These are phyloP conservation scores for Cynopterus sphinx DNA, from an alignment of 2,797 vertebrate genomes.

Conservation along the genomic window DNA sequence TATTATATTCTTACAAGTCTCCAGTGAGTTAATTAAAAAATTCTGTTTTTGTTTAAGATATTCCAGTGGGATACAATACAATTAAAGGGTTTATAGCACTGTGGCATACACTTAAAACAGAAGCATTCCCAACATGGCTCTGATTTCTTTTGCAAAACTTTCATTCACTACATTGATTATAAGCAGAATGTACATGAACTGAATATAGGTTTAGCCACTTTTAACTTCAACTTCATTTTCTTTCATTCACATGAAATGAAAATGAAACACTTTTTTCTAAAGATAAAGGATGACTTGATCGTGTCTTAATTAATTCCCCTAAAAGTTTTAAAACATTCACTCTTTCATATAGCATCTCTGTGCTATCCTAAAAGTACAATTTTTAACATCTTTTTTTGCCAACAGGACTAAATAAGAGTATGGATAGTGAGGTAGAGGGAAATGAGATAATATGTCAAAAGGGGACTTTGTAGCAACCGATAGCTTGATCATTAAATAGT, in stretches of 20 bases:
- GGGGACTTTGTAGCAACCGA: neutral
- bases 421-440: neutral
- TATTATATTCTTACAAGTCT: conserved; percentile 55
- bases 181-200: neutral
- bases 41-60: conserved; percentile 66
- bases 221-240: neutral
- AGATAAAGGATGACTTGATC: conserved; percentile 25
- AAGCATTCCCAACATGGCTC: neutral
- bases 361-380: neutral
- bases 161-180: neutral
- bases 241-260: conserved; percentile 40
- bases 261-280: conserved; percentile 14
- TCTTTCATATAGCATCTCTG: neutral
- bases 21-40: conserved; percentile 71
- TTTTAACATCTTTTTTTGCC: neutral
- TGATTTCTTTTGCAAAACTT: conserved; percentile 36
- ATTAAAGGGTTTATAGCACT: conserved; percentile 52
- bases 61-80: conserved; percentile 58
- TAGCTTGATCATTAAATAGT: neutral
- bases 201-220: neutral
- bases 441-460: neutral
- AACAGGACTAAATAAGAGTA: neutral
- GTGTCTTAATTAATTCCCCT: conserved; percentile 39
- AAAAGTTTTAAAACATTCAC: neutral
- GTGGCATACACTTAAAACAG: conserved; percentile 39